Percentiles rank a stretch among this genome's conserved stretches.
These are phyloP conservation scores for Dendrophyllia cribrosa DNA, from an alignment of 64 coral and sea anemone genomes.

Conservation along the genomic window DNA sequence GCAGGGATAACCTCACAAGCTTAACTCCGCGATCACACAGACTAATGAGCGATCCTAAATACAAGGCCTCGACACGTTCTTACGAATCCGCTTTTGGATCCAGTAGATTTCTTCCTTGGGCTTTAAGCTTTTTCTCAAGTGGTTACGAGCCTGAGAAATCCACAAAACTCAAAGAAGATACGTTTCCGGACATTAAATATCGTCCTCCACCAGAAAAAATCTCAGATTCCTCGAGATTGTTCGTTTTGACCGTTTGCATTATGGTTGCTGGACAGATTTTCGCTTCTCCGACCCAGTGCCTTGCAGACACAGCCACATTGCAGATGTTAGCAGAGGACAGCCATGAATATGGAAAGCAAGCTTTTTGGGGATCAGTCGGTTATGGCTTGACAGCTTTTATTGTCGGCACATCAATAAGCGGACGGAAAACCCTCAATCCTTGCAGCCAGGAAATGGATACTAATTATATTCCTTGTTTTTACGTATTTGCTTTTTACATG, in stretches of 20 bases:
- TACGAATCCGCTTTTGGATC: slow-evolving; percentile 58
- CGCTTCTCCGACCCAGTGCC: slow-evolving; percentile 88
- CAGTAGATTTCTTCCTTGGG: slow-evolving; percentile 77
- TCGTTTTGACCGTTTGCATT: slow-evolving; percentile 82
- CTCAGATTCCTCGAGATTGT: slow-evolving; percentile 81
- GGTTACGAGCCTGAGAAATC: slow-evolving; percentile 68
- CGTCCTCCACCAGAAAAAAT: slow-evolving; percentile 79
- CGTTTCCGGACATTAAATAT: slow-evolving; percentile 85
- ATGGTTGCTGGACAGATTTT: slow-evolving; percentile 86
- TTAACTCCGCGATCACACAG: neutral
- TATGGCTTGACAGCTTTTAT: slow-evolving; percentile 94
- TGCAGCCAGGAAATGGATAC: slow-evolving; percentile 92
- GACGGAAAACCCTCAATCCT: slow-evolving; percentile 79
- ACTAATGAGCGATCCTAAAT: neutral
- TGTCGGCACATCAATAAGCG: slow-evolving; percentile 89
- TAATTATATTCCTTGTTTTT: slow-evolving; percentile 95
- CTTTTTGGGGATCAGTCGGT: slow-evolving; percentile 94
- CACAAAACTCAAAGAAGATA: slow-evolving; percentile 68
- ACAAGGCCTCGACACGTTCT: neutral
- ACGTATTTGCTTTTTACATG: slow-evolving; percentile 90
- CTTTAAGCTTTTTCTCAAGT: slow-evolving; percentile 77
- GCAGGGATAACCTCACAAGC: neutral
- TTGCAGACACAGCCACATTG: slow-evolving; percentile 97
- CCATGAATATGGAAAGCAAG: slow-evolving; percentile 98
- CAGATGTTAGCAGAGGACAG: slow-evolving; percentile 90